Evolutionary conservation across 2,113 vertebrate species (phyloP), one percentile per base, ranked within the genome.

Genomic region (Castor canadensis): DNA sequence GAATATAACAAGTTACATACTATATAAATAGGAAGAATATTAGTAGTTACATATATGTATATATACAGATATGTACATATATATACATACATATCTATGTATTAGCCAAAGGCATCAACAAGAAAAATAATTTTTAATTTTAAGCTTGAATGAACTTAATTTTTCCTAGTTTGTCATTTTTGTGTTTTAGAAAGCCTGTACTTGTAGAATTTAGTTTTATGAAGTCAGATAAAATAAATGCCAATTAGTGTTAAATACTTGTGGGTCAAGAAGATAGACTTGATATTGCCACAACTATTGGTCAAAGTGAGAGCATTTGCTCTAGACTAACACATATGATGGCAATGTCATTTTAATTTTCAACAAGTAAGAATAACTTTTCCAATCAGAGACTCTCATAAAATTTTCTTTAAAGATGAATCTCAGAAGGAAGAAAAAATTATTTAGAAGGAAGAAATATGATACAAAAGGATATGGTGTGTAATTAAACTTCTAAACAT

Each of bases 241-340:
- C 4, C 83, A 97, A 87, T 96, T 95, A 93, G 43, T 76, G 13
- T 94, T 94, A 93, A 85, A 97, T 95, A 77, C 91, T 47, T 84
- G n/a, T 82, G 72, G 69, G 24, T 69, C 49, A 62, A 77, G 30
- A 20, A 96, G 85, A n/a, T 40, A 91, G 54, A 2, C 43, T 94
- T 93, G 92, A 35, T 64, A 64, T 80, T 97, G 85, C 15, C 11
- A n/a, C 26, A 71, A 26, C 91, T 67, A 80, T 66, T 88, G 82
- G 87, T 32, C 80, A 89, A 87, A 52, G 79, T 62, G 6, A 6
- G 52, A 62, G 19, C 91, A 30, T 89, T 97, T 97, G 66, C 30
- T 43, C 60, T 32, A 83, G 6, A 16, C 69, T 38, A 7, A 56
- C 6, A 56, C 30, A 76, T 66, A 66, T 45, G 45, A 91, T 56